A percentile compares a stretch with the other conserved stretches of the same genome.
Conservation (phyloP, 2,113 vertebrate genomes). For the Petromus typicus region DNA sequence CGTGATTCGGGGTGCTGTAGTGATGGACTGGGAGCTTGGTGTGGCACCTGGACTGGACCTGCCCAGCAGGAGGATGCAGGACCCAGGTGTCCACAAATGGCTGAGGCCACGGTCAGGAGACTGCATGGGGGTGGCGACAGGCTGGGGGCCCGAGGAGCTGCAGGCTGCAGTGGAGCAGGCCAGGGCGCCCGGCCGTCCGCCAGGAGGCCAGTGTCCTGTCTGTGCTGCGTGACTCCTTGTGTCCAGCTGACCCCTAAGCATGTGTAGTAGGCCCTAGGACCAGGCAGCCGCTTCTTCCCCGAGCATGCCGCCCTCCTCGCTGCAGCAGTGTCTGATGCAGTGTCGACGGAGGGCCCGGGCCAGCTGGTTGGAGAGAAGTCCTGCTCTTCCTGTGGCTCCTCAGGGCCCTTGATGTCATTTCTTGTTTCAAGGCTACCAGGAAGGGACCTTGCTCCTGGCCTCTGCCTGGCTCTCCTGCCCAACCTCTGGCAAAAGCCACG, state of each 20-base stretch:
- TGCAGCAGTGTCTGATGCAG: no score
- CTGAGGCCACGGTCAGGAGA: neutral
- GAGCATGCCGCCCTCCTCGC: no score
- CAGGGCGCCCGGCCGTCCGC: no score
- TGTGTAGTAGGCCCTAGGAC: no score
- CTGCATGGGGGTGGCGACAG: neutral
- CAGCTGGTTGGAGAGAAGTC: neutral
- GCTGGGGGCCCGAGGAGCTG: conserved; percentile 36
- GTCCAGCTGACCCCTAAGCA: neutral
- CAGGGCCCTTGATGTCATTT: neutral
- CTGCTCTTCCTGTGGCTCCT: neutral
- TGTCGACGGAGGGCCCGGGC: neutral
- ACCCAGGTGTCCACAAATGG: neutral
- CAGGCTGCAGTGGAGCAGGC: conserved; percentile 14
- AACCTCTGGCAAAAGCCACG: neutral
- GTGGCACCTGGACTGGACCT: neutral
- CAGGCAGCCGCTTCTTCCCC: neutral
- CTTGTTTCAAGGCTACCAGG: neutral
- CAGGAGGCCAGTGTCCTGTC: no score
- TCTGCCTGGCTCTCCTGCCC: neutral
- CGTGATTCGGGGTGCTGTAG: neutral
- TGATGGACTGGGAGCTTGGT: neutral
- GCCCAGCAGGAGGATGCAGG: neutral
- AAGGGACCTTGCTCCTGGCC: neutral
- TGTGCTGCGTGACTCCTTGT: neutral